phyloP scores from a whole-genome alignment of 2,888 invertebrate species.

The Gymnosoma rotundatum region DNA sequence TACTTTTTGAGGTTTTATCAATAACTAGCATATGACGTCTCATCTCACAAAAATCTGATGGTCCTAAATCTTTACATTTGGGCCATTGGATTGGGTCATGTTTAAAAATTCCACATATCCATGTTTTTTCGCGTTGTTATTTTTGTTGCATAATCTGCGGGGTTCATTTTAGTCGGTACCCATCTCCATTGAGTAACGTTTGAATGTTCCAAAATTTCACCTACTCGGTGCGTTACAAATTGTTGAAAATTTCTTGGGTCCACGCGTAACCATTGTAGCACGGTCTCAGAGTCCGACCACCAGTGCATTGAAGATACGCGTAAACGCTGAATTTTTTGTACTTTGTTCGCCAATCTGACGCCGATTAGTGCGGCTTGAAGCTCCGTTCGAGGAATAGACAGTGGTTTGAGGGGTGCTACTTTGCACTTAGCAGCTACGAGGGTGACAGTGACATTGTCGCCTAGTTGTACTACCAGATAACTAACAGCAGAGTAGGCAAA shows the following conservation, averaged over 20 bases:
- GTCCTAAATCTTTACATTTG: constrained; percentile 32
- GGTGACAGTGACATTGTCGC: not conserved
- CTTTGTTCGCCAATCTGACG: too few relatives aligned
- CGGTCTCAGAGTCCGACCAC: constrained; percentile 60
- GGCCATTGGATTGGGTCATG: too few relatives aligned
- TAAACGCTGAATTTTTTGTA: not conserved
- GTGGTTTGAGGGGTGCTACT: constrained; percentile 14
- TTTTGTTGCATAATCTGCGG: constrained; percentile 36
- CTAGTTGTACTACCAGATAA: constrained; percentile 35
- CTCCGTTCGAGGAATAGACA: constrained; percentile 21
- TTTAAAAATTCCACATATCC: constrained; percentile 45
- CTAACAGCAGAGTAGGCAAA: constrained; percentile 51
- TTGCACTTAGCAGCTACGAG: constrained; percentile 18
- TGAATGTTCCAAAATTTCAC: constrained; percentile 61
- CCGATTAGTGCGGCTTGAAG: constrained; percentile 6
- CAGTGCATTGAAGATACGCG: constrained; percentile 11
- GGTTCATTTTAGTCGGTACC: constrained; percentile 63
- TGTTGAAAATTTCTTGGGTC: too few relatives aligned
- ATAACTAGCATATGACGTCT: constrained; percentile 9
- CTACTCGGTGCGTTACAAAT: constrained; percentile 6
- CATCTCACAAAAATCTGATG: not conserved
- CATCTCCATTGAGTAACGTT: constrained; percentile 62
- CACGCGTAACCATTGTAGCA: constrained; percentile 28
- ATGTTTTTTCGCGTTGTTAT: not conserved
- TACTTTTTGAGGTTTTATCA: not conserved